These are phyloP conservation scores for Hypsopygia costalis DNA, from an alignment of 2,888 invertebrate species.

Conservation along the genomic window DNA sequence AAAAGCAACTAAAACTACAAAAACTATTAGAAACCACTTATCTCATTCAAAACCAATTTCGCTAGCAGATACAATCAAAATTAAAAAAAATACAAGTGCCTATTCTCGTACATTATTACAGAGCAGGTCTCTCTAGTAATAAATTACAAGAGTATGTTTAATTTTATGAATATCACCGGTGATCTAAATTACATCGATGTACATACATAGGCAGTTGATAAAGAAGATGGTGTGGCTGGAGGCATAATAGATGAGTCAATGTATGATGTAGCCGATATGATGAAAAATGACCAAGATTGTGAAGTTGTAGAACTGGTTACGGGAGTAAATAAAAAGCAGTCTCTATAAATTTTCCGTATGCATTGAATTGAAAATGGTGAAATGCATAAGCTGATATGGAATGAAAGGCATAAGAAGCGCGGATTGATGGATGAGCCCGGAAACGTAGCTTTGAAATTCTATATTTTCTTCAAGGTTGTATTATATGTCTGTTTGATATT, in stretches of 20 bases:
- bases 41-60: not conserved
- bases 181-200: conserved; percentile 5
- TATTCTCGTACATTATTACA: not conserved
- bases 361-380: conserved; percentile 8
- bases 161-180: conserved; percentile 1
- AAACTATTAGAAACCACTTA: not conserved
- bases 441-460: not conserved
- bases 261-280: conserved; percentile 3
- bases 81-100: conserved; percentile 7
- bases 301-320: not conserved
- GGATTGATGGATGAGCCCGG: conserved; percentile 2
- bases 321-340: conserved; percentile 4
- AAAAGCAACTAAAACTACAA: too few species aligned
- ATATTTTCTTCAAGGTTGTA: not conserved
- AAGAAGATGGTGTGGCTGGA: not conserved
- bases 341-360: conserved; percentile 9
- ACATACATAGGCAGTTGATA: conserved; percentile 5
- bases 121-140: not conserved
- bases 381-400: conserved; percentile 1
- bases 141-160: not conserved
- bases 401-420: conserved; percentile 2
- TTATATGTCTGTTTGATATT: too few species aligned
- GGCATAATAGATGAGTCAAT: conserved; percentile 1
- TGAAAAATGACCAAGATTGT: conserved; percentile 1
- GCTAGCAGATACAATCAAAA: conserved; percentile 4